phyloP scores from a whole-genome alignment of 1,140 invertebrate species.

The Lordiphosa collinella region DNA sequence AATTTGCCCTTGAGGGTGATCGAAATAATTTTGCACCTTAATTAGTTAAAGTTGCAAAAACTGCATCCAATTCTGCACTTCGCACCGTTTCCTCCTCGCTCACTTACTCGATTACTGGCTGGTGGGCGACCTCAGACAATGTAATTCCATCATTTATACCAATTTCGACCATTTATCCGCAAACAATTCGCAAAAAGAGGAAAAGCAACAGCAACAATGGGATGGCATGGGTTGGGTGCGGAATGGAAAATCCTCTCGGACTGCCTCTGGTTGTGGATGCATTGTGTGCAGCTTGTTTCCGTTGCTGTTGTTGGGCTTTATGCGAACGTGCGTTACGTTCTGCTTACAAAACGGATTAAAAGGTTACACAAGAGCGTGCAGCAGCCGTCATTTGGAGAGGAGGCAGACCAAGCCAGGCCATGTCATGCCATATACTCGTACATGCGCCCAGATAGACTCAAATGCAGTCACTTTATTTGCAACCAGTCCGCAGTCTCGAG shows the following conservation, averaged over 20 bases:
- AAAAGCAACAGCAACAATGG: slow-evolving; percentile 28
- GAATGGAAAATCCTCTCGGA: slow-evolving; percentile 50
- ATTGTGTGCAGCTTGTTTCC: slow-evolving; percentile 70
- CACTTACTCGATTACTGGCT: too few species aligned
- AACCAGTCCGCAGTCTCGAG: slow-evolving; percentile 20
- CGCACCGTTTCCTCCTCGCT: too few species aligned
- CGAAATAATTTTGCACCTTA: too few species aligned
- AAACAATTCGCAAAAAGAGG: slow-evolving; percentile 66
- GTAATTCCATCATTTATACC: slow-evolving; percentile 78
- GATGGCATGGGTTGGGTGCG: slow-evolving; percentile 11
- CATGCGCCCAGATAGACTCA: slow-evolving; percentile 40
- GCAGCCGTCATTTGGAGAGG: slow-evolving; percentile 36
- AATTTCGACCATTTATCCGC: slow-evolving; percentile 75
- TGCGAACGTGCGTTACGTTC: slow-evolving; percentile 73
- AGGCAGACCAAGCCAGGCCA: slow-evolving; percentile 7
- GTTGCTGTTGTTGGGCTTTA: slow-evolving; percentile 43
- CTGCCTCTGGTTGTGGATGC: slow-evolving; percentile 36
- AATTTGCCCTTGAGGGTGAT: too few species aligned
- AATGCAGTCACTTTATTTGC: slow-evolving; percentile 68
- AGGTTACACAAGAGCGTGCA: slow-evolving; percentile 75
- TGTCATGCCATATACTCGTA: slow-evolving; percentile 9
- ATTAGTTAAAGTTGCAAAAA: too few species aligned
- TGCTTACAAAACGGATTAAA: slow-evolving; percentile 79
- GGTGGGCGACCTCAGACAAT: slow-evolving; percentile 65
- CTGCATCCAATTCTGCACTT: too few species aligned